Evolutionary conservation across 2,113 vertebrate genomes (phyloP).

Genomic region (Eira barbara): DNA sequence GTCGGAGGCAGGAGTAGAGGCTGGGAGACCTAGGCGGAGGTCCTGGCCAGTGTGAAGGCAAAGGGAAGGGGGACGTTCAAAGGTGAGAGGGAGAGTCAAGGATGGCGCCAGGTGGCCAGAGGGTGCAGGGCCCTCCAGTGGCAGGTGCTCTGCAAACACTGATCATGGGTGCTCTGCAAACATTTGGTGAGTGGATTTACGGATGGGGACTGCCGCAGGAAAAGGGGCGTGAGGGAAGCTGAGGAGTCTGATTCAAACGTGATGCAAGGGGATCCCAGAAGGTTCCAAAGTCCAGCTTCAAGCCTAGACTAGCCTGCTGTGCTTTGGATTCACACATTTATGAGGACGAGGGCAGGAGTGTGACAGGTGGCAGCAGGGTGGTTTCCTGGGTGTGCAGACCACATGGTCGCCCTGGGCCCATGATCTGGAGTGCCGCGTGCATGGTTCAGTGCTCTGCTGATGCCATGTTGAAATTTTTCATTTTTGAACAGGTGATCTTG

Average conservation of each 20-base stretch:
- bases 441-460: neutral
- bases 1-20: neutral
- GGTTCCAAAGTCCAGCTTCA: neutral
- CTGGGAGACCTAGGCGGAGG: neutral
- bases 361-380: neutral
- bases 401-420: fast-evolving
- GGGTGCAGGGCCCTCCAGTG: neutral
- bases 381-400: fast-evolving
- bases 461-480: neutral
- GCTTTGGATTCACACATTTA: neutral
- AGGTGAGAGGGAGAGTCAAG: neutral
- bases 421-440: neutral
- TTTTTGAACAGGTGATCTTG: neutral
- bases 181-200: neutral
- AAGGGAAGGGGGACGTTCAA: neutral
- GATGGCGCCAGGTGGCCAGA: neutral
- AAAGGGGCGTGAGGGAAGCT: fast-evolving
- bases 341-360: neutral
- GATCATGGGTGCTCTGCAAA: neutral
- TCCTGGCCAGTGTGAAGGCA: neutral
- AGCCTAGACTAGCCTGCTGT: neutral
- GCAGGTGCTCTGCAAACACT: neutral
- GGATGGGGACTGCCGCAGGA: neutral
- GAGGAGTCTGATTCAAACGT: neutral
- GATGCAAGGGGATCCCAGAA: neutral